Base-by-base conservation (phyloP, 2,888 invertebrate genomes). In the Thera britannica region DNA sequence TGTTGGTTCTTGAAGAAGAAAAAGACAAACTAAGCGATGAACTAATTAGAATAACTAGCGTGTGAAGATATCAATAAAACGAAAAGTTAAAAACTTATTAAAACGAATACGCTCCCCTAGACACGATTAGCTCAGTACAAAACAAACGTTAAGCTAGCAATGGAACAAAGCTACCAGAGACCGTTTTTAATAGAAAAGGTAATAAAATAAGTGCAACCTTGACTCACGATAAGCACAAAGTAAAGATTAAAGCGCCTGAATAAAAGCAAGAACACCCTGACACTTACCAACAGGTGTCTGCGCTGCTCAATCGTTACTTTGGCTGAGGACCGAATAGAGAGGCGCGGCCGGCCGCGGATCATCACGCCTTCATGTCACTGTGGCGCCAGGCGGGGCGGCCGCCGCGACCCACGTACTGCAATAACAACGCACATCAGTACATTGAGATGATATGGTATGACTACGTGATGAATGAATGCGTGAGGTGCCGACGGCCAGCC, bases 1-100 rank as follows among this genome's bases (percentile, higher is more conserved):
- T 75, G 96, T 95, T 8, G 96, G 96, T 84, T 96, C 96, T 96
- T 90, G 79, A 90, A 88, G 83, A 84, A 83, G 82, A 87, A 82
- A 79, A 75, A 78, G 69, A 75, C 75, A 71, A 76, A 76, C 76
- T 78, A 73, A 76, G 74, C 77, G 51, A 79, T 76, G 58, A 70
- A 72, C 72, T 72, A 74, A 72, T 72, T 72, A 72, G 59, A 58
- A 72, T 70, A 62, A 71, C 67, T 67, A 75, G 73, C 72, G 72
- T 67, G 65, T 61, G 67, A 67, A 77, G 72, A 74, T 71, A 68
- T 71, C 69, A 72, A 60, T 72, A 69, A 68, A 72, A 48, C 68
- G 66, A 9, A 65, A 59, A 70, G 57, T 65, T 9, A 9, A 46
- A 7, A 6, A 44, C 44, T 44, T 44, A 58, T 58, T 62, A 55